Percentiles rank a stretch among this genome's conserved stretches.
Conservation (phyloP, 2,888 invertebrate species). For the Deladenus siricidicola region DNA sequence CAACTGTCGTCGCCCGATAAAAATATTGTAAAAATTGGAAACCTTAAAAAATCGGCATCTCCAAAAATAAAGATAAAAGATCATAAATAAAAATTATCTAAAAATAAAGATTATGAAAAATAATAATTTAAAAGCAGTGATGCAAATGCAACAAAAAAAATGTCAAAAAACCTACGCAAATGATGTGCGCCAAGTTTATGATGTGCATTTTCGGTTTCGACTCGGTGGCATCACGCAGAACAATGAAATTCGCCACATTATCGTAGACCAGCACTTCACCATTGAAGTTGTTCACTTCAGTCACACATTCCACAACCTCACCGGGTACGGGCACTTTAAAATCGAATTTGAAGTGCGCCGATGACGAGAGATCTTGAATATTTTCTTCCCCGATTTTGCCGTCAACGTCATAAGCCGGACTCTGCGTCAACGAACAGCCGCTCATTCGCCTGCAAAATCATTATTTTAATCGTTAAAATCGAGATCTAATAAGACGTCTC, state of each 20-base stretch:
- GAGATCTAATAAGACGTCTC: no score
- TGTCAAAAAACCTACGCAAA: neutral
- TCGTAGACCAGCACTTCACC: neutral
- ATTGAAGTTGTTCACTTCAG: neutral
- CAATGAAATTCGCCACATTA: neutral
- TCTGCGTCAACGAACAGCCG: no score
- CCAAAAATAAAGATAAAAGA: no score
- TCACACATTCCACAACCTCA: neutral
- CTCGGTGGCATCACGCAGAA: neutral
- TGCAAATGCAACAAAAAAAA: no score
- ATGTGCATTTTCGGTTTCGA: neutral
- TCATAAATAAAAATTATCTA: no score
- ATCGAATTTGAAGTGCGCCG: neutral
- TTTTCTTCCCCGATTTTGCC: neutral
- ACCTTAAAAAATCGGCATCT: no score
- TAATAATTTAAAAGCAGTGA: no score
- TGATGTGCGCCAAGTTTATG: neutral
- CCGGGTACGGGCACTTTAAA: neutral
- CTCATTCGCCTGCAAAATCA: no score
- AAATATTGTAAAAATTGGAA: no score
- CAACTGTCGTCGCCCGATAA: no score
- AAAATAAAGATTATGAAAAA: no score
- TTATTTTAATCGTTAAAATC: no score
- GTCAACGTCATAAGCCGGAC: neutral
- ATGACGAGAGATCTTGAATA: neutral